Evolutionary conservation across 2,888 invertebrate genomes (phyloP).

Genomic region (Thymelicus acteon): DNA sequence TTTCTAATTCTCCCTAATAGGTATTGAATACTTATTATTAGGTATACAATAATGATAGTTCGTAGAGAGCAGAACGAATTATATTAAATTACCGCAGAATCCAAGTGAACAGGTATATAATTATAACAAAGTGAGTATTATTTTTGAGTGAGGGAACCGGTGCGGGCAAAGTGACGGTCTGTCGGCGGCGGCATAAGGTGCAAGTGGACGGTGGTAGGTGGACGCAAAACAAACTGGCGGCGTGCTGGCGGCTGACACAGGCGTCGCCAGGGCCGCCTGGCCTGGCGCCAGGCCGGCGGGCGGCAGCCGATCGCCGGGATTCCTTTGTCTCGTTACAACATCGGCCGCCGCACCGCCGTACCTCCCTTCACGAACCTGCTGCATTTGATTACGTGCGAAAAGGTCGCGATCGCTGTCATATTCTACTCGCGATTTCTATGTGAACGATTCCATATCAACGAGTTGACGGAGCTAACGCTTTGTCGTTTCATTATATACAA

Average conservation of each 20-base stretch:
- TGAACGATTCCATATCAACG: not conserved
- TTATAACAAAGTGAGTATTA: not conserved
- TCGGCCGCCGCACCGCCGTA: constrained; percentile 18
- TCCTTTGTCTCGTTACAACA: constrained; percentile 81
- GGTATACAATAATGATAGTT: not conserved
- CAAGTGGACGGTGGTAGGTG: constrained; percentile 42
- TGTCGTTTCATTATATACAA: not conserved
- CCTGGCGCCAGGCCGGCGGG: constrained; percentile 84
- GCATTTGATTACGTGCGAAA: constrained; percentile 27
- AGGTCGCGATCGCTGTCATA: constrained; percentile 10
- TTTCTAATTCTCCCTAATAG: no score
- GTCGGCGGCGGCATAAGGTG: constrained; percentile 7
- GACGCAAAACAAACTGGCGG: constrained; percentile 63
- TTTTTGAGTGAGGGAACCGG: constrained; percentile 3
- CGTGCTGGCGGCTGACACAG: constrained; percentile 62
- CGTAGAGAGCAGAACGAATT: not conserved
- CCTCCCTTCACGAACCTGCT: constrained; percentile 21
- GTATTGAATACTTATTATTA: no score
- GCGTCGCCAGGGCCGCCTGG: constrained; percentile 83
- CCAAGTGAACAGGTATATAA: not conserved
- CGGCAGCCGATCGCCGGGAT: constrained; percentile 80
- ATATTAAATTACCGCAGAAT: not conserved
- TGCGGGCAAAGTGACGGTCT: not conserved
- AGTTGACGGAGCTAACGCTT: not conserved
- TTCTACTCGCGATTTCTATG: not conserved